Percentiles rank a stretch among this genome's conserved stretches.
phyloP scores from a whole-genome alignment of 2,113 vertebrate genomes.

The Protobothrops mucrosquamatus region DNA sequence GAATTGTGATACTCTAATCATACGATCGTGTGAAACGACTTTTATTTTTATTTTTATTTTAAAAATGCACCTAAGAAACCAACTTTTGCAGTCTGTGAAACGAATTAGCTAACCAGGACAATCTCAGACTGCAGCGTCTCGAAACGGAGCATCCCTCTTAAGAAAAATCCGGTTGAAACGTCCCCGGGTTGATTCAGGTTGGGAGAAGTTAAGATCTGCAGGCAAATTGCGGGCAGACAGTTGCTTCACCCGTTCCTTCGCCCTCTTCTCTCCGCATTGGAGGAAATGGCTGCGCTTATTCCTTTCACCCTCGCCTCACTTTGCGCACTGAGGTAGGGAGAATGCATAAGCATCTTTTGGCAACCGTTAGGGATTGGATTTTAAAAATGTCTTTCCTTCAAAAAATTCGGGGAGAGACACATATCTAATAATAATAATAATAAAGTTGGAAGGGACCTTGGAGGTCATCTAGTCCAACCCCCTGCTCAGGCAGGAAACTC shows the following conservation, averaged over 20 bases:
- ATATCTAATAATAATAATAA: too few relatives aligned
- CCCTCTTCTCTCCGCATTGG: neutral
- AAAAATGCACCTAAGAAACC: neutral
- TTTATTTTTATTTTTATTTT: too few relatives aligned
- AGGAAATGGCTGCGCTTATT: neutral
- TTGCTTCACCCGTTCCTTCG: neutral
- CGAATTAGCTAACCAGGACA: neutral
- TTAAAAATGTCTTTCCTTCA: neutral
- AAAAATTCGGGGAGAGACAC: neutral
- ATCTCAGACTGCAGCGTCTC: neutral
- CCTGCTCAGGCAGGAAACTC: too few relatives aligned
- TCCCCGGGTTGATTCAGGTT: neutral
- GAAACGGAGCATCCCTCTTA: neutral
- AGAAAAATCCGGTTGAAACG: neutral
- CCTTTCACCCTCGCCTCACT: neutral
- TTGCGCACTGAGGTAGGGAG: neutral
- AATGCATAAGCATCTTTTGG: neutral
- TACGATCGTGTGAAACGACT: neutral
- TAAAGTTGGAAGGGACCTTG: too few relatives aligned
- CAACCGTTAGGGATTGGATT: neutral
- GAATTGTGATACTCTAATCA: neutral
- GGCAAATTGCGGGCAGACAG: neutral
- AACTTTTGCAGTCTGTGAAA: neutral
- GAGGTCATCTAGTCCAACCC: too few relatives aligned
- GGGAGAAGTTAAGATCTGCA: neutral